A percentile compares a stretch with the other conserved stretches of the same genome.
phyloP scores from a whole-genome alignment of 35 echinoderm and acorn worm genomes.

The Ptychodera flava region DNA sequence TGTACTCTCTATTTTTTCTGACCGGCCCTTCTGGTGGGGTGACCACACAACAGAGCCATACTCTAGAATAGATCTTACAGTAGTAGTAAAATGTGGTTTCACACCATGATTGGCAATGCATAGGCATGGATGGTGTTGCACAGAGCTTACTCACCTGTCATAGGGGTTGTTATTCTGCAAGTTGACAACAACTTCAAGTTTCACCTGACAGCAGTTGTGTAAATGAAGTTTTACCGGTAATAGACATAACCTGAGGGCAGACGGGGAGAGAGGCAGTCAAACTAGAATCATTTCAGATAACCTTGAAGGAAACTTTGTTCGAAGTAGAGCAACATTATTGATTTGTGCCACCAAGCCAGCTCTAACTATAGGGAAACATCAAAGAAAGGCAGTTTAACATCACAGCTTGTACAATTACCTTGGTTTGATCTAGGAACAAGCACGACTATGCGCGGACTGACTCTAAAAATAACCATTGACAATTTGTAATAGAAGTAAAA shows the following conservation, averaged over 20 bases:
- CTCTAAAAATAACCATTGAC: no score
- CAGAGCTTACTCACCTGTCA: constrained; percentile 33
- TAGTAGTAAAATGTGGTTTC: no score
- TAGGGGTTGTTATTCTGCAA: constrained; percentile 39
- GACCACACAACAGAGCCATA: no score
- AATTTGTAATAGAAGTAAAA: no score
- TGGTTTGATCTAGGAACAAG: background rate
- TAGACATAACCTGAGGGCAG: constrained; percentile 32
- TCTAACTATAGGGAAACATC: constrained; percentile 20
- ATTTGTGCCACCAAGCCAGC: background rate
- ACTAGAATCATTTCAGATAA: background rate
- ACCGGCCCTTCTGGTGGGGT: no score
- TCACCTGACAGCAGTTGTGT: constrained; percentile 51
- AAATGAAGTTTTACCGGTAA: constrained; percentile 65
- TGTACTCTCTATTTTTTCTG: no score
- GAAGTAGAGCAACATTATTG: background rate
- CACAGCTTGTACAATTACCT: background rate
- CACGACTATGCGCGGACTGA: no score
- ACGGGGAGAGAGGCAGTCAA: background rate
- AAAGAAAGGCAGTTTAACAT: constrained; percentile 4
- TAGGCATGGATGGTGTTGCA: no score
- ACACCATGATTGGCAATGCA: no score
- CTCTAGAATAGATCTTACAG: no score
- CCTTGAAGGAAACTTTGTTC: background rate
- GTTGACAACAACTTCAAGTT: constrained; percentile 73